A percentile compares a stretch with the other conserved stretches of the same genome.
Conservation (phyloP, 2,888 invertebrate species). For the Scaptomyza caliginosa region DNA sequence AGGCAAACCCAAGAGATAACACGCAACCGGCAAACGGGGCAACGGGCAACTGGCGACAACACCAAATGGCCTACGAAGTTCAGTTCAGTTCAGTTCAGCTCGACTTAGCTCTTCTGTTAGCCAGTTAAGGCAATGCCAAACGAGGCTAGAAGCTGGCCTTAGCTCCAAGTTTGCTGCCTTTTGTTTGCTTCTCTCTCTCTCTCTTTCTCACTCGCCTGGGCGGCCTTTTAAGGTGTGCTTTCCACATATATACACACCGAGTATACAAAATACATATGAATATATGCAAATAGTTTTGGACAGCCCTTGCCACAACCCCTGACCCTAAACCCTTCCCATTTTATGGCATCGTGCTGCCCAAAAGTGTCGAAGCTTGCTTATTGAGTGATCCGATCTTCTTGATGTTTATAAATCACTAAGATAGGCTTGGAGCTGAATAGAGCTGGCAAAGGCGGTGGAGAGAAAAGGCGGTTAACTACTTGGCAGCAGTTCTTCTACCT, state of each 20-base stretch:
- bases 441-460: not conserved
- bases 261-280: conserved; percentile 6
- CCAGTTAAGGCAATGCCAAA: conserved; percentile 52
- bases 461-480: not conserved
- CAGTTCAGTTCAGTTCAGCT: conserved; percentile 17
- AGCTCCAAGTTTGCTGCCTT: conserved; percentile 46
- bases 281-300: conserved; percentile 58
- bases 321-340: conserved; percentile 9
- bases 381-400: conserved; percentile 63
- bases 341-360: conserved; percentile 1
- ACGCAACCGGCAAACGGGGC: conserved; percentile 43
- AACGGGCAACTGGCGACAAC: conserved; percentile 36
- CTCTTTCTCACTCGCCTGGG: conserved; percentile 13
- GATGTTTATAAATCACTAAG: conserved; percentile 57
- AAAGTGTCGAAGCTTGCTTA: conserved; percentile 49
- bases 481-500: conserved; percentile 1
- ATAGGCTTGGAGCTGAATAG: not conserved
- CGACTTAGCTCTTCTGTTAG: conserved; percentile 1
- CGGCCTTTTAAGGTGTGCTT: conserved; percentile 59
- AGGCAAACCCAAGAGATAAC: conserved; percentile 64
- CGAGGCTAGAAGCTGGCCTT: conserved; percentile 37
- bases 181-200: conserved; percentile 34
- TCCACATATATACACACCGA: conserved; percentile 20
- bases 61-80: conserved; percentile 29
- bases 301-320: conserved; percentile 22